Evolutionary conservation across 2,888 invertebrate species (phyloP).

Genomic region (Sesamia inferens): DNA sequence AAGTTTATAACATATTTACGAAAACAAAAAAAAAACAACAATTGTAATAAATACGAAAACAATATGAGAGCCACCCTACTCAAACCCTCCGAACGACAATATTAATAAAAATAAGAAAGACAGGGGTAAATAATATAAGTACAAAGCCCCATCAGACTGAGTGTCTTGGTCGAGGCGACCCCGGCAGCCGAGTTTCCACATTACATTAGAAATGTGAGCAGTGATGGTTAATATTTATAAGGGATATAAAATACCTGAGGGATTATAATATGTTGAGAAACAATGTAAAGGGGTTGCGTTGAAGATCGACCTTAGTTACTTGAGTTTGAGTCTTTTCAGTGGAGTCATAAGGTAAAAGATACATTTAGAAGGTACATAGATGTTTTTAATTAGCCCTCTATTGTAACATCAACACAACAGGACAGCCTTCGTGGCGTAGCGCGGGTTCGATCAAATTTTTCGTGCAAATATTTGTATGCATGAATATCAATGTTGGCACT

Average conservation of each 20-base stretch:
- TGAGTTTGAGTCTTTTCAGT: neutral
- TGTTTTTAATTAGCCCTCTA: neutral
- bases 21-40: neutral
- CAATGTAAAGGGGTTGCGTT: slow-evolving; percentile 18
- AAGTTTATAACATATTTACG: neutral
- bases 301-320: slow-evolving; percentile 24
- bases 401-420: too few species aligned
- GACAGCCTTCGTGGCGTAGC: too few species aligned
- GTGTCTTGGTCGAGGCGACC: slow-evolving; percentile 48
- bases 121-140: slow-evolving; percentile 6
- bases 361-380: neutral
- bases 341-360: neutral
- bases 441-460: too few species aligned
- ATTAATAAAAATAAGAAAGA: slow-evolving; percentile 26
- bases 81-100: slow-evolving; percentile 9
- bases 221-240: slow-evolving; percentile 57
- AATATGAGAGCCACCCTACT: neutral
- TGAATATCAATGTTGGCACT: too few species aligned
- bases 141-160: slow-evolving; percentile 41
- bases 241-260: slow-evolving; percentile 28
- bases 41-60: neutral
- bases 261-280: slow-evolving; percentile 14
- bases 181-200: slow-evolving; percentile 43
- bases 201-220: slow-evolving; percentile 45
- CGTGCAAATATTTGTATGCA: too few species aligned